Percentiles rank a stretch among this genome's conserved stretches.
Evolutionary conservation across 2,888 invertebrate species (phyloP).

Genomic region (Diarsia rubi): DNA sequence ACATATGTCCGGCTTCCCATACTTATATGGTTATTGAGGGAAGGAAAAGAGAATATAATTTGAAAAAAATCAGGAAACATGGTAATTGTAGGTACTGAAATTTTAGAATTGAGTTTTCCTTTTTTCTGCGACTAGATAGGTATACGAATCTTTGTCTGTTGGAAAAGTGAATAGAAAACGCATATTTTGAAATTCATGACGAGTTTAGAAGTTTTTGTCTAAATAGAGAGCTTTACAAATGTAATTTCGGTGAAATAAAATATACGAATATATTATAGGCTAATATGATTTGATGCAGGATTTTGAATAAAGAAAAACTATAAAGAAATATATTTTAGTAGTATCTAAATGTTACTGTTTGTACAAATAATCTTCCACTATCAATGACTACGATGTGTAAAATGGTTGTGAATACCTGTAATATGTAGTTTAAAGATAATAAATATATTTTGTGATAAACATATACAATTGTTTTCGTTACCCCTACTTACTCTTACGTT

Average conservation of each 20-base stretch:
- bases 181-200: neutral
- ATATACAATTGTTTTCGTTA: constrained; percentile 16
- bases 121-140: neutral
- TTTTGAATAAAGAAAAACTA: constrained; percentile 33
- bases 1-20: constrained; percentile 84
- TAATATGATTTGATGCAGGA: constrained; percentile 15
- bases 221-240: neutral
- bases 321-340: constrained; percentile 37
- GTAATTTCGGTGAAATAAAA: neutral
- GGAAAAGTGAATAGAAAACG: neutral
- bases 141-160: neutral
- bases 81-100: constrained; percentile 18
- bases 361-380: constrained; percentile 8
- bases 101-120: neutral
- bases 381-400: constrained; percentile 5
- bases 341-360: constrained; percentile 1
- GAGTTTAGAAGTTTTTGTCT: neutral
- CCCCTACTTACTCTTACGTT: neutral
- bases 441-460: constrained; percentile 51
- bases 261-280: neutral
- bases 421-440: constrained; percentile 29
- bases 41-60: constrained; percentile 7
- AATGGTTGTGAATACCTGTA: constrained; percentile 53
- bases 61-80: constrained; percentile 41
- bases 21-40: constrained; percentile 90